A percentile compares a stretch with the other conserved stretches of the same genome.
phyloP scores from a whole-genome alignment of 2,888 invertebrate species.

The Sphaerophoria taeniata region DNA sequence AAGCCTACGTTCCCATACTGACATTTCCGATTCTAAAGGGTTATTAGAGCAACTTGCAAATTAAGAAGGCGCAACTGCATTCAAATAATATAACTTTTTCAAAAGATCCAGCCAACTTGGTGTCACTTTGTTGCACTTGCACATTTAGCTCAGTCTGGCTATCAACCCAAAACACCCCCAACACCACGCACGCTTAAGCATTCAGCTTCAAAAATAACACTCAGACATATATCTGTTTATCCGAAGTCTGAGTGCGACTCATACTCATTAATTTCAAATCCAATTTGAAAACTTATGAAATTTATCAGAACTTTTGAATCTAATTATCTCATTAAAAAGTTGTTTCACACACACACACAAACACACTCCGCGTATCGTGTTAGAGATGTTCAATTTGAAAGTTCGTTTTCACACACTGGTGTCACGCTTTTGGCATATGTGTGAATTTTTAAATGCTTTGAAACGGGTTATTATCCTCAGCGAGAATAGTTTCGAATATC shows the following conservation, averaged over 20 bases:
- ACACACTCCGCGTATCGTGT: slow-evolving; percentile 31
- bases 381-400: slow-evolving; percentile 43
- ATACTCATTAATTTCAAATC: slow-evolving; percentile 73
- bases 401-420: slow-evolving; percentile 56
- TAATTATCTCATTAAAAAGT: slow-evolving; percentile 81
- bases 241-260: slow-evolving; percentile 53
- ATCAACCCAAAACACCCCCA: no score
- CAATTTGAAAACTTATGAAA: slow-evolving; percentile 74
- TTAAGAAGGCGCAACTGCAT: slow-evolving; percentile 47
- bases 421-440: slow-evolving; percentile 37
- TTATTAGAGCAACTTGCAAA: not conserved
- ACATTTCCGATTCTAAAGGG: no score
- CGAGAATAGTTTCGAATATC: slow-evolving; percentile 61
- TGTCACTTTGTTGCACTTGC: slow-evolving; percentile 48
- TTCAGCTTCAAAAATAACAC: slow-evolving; percentile 6
- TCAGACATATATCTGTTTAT: slow-evolving; percentile 16
- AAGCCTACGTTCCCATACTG: no score
- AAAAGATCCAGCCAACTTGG: slow-evolving; percentile 43
- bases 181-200: not conserved
- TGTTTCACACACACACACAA: slow-evolving; percentile 79
- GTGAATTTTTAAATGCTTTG: slow-evolving; percentile 44
- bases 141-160: no score
- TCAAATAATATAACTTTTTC: slow-evolving; percentile 51
- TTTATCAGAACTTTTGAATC: slow-evolving; percentile 72
- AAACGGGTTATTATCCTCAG: slow-evolving; percentile 57